Evolutionary conservation across 2,797 vertebrate species (phyloP).

Genomic region (Malurus splendens): DNA sequence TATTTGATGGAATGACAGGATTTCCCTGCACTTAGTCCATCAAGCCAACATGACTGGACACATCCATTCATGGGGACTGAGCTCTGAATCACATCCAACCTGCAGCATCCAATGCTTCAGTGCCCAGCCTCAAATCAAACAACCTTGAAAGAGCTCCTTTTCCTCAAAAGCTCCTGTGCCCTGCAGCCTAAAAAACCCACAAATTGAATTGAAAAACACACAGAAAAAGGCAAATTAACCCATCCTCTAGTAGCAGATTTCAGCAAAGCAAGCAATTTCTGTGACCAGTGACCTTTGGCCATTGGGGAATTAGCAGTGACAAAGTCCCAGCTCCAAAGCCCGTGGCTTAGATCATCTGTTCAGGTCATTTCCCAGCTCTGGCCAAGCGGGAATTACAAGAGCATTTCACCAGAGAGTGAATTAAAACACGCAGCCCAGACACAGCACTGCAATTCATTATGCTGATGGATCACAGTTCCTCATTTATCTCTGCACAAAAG

Average conservation of each 20-base stretch:
- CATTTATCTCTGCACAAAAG: background rate
- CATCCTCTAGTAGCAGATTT: background rate
- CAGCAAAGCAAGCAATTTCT: constrained; percentile 8
- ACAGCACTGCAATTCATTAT: background rate
- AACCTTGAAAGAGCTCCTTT: background rate
- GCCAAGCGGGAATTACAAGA: background rate
- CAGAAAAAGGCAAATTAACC: background rate
- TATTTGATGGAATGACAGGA: background rate
- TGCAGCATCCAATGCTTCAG: background rate
- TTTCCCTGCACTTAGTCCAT: background rate
- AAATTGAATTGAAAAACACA: background rate
- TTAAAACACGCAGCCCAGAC: background rate
- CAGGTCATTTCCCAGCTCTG: background rate
- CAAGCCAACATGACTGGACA: background rate
- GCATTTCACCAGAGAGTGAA: background rate
- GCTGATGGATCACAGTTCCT: background rate
- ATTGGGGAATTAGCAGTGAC: background rate
- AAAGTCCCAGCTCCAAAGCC: background rate
- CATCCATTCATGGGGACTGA: background rate
- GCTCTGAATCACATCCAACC: background rate
- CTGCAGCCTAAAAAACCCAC: background rate
- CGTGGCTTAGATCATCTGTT: background rate
- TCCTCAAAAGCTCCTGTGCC: background rate
- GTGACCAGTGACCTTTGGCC: background rate
- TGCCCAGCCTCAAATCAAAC: background rate